Conservation (phyloP, 2,888 invertebrate species). For the Hemaris fuciformis region DNA sequence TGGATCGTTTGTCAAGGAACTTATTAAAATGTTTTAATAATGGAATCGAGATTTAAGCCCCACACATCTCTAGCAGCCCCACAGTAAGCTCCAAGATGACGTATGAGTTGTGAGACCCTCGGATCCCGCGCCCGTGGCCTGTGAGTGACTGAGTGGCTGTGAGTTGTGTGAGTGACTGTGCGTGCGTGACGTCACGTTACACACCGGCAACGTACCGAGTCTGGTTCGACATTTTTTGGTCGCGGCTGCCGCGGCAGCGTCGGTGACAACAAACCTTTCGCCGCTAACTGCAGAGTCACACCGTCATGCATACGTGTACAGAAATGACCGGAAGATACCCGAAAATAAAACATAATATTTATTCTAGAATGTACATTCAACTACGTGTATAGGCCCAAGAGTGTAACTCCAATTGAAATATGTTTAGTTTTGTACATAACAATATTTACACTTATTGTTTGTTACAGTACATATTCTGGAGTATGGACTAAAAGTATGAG, state of each 20-base stretch:
- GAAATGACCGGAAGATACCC: conserved; percentile 24
- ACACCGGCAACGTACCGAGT: conserved; percentile 64
- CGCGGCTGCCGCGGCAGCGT: conserved; percentile 63
- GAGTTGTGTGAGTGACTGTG: too few relatives aligned
- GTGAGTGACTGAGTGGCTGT: neutral
- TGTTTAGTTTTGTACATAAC: neutral
- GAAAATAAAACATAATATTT: conserved; percentile 5
- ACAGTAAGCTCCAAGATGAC: neutral
- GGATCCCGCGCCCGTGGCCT: neutral
- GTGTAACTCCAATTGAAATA: neutral
- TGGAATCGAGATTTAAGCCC: too few relatives aligned
- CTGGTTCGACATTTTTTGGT: conserved; percentile 42
- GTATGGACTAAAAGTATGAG: too few relatives aligned
- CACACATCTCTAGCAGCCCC: conserved; percentile 1
- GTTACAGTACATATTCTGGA: neutral
- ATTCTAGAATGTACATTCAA: neutral
- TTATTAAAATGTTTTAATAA: too few relatives aligned
- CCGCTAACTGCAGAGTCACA: conserved; percentile 60
- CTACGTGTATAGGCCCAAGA: neutral
- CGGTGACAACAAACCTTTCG: conserved; percentile 69
- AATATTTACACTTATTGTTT: neutral
- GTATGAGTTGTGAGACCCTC: neutral
- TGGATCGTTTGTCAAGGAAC: too few relatives aligned
- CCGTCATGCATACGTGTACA: conserved; percentile 38
- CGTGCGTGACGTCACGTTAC: conserved; percentile 30